Evolutionary conservation across 1,140 invertebrate genomes (phyloP).

Genomic region (Wiebesia pumilae): DNA sequence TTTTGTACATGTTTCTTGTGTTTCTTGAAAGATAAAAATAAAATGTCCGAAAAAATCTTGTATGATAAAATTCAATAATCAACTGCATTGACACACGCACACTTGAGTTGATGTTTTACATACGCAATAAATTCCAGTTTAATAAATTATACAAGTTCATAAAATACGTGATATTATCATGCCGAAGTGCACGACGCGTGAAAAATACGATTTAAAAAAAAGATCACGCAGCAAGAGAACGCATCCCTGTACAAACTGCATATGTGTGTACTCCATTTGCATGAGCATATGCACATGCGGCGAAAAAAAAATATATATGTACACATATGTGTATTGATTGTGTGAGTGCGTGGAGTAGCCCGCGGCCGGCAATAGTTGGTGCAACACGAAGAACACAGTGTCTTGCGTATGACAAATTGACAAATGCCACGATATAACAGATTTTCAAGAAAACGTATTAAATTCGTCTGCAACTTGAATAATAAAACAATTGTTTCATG

Average conservation of each 20-base stretch:
- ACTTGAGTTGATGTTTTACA: neutral
- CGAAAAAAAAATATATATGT: neutral
- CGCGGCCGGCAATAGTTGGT: constrained; percentile 7
- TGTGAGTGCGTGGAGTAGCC: neutral
- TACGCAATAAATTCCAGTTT: no score
- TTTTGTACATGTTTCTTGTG: no score
- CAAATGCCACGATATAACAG: constrained; percentile 30
- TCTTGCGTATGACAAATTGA: neutral
- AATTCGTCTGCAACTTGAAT: neutral
- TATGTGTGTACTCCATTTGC: neutral
- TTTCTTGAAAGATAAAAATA: neutral
- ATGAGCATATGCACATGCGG: neutral
- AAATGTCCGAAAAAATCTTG: neutral
- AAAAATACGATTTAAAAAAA: neutral
- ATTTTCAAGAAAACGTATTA: neutral
- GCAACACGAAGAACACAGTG: neutral
- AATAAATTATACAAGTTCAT: no score
- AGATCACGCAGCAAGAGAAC: neutral
- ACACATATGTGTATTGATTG: constrained; percentile 12
- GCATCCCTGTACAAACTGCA: no score
- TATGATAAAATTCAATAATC: neutral
- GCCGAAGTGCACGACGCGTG: neutral
- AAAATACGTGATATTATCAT: no score
- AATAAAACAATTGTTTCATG: constrained; percentile 39
- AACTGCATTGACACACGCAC: neutral